A percentile compares a stretch with the other conserved stretches of the same genome.
Evolutionary conservation across 1,140 invertebrate species (phyloP).

Genomic region (Hycleus cichorii): DNA sequence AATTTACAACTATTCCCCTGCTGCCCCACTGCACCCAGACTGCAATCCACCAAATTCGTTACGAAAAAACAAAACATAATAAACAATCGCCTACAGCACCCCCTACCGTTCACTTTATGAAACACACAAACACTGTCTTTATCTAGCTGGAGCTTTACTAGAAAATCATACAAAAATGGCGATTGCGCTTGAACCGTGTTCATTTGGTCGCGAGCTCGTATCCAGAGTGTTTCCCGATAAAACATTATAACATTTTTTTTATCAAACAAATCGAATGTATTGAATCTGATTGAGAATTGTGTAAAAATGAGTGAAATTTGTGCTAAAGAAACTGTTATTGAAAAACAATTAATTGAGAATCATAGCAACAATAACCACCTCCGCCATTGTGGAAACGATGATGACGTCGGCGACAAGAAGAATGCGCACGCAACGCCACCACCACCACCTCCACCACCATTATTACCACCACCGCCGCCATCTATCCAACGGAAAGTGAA

Average conservation of each 20-base stretch:
- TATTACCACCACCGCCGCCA: too few species aligned
- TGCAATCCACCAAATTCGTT: too few species aligned
- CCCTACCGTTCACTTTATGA: too few species aligned
- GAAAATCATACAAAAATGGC: slow-evolving; percentile 33
- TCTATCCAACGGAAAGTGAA: slow-evolving; percentile 21
- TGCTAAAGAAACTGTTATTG: slow-evolving; percentile 5
- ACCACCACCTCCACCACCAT: slow-evolving; percentile 5
- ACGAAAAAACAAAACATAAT: too few species aligned
- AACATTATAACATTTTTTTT: slow-evolving; percentile 24
- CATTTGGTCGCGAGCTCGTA: slow-evolving; percentile 26
- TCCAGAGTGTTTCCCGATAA: slow-evolving; percentile 26
- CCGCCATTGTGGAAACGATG: slow-evolving; percentile 6
- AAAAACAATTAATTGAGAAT: slow-evolving; percentile 21
- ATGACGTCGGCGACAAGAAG: neutral
- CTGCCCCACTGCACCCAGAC: too few species aligned
- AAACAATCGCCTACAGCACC: too few species aligned
- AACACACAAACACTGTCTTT: too few species aligned
- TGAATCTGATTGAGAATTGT: slow-evolving; percentile 2
- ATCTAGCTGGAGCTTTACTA: too few species aligned
- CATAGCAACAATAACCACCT: slow-evolving; percentile 32
- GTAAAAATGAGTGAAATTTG: slow-evolving; percentile 26
- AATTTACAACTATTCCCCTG: too few species aligned
- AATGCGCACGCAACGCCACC: slow-evolving; percentile 32
- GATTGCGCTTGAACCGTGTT: slow-evolving; percentile 33
- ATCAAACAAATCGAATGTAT: slow-evolving; percentile 1